These are phyloP conservation scores for Uropsilus gracilis DNA, from an alignment of 2,113 vertebrate genomes.

Conservation along the genomic window DNA sequence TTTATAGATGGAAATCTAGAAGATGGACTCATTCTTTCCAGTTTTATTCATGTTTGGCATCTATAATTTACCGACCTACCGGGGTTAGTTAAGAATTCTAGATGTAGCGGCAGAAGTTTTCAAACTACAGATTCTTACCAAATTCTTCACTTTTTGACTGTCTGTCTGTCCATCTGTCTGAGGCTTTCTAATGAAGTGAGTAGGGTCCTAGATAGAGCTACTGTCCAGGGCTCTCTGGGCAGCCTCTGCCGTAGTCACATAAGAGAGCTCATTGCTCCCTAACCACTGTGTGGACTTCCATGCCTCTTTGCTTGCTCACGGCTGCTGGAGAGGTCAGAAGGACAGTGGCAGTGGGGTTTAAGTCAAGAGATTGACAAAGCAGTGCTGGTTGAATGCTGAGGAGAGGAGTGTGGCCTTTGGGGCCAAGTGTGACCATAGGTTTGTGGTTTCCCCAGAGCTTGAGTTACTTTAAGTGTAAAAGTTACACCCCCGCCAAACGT, in stretches of 20 bases:
- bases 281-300: neutral
- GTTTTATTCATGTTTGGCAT: constrained; percentile 4
- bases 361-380: neutral
- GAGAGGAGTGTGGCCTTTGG: neutral
- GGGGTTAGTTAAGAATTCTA: neutral
- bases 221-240: neutral
- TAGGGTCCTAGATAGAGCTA: neutral
- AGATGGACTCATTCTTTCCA: neutral
- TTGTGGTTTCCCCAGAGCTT: neutral
- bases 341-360: neutral
- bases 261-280: neutral
- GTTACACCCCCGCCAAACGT: neutral
- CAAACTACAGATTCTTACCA: neutral
- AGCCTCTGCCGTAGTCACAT: neutral
- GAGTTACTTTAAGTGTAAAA: neutral
- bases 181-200: neutral
- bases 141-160: neutral
- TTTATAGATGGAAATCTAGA: neutral
- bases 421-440: neutral
- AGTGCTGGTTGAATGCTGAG: neutral
- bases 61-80: neutral
- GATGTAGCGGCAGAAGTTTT: neutral
- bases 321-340: neutral
- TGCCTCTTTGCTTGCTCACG: neutral
- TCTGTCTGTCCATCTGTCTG: neutral